Evolutionary conservation across 2,113 vertebrate genomes (phyloP).

Genomic region (Cyrtonyx montezumae): DNA sequence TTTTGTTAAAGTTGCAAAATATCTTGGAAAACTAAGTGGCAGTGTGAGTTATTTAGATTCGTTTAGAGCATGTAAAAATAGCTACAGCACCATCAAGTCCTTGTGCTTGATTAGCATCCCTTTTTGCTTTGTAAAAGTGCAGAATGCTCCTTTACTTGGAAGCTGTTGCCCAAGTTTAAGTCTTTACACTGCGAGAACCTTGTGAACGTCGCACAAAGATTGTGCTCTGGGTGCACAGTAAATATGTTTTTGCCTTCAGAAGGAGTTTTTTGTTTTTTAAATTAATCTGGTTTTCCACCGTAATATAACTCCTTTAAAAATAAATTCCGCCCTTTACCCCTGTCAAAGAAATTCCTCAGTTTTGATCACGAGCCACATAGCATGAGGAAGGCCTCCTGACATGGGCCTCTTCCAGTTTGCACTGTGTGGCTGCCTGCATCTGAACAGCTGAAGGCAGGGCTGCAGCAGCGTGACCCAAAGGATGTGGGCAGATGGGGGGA

Average conservation of each 20-base stretch:
- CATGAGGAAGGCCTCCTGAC: slow-evolving; percentile 31
- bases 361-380: slow-evolving; percentile 45
- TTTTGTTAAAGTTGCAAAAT: slow-evolving; percentile 48
- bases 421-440: neutral
- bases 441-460: slow-evolving; percentile 29
- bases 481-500: neutral
- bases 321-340: slow-evolving; percentile 38
- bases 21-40: slow-evolving; percentile 7
- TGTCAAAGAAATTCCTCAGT: slow-evolving; percentile 21
- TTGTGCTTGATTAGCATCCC: neutral
- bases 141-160: neutral
- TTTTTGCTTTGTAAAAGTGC: slow-evolving; percentile 4
- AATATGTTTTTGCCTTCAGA: neutral
- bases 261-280: slow-evolving; percentile 6
- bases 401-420: slow-evolving; percentile 39
- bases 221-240: neutral
- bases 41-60: neutral
- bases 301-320: slow-evolving; percentile 40
- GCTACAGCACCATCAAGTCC: neutral
- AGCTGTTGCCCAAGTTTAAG: neutral
- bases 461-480: neutral
- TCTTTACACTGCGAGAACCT: slow-evolving; percentile 14
- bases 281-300: slow-evolving; percentile 7
- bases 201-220: neutral
- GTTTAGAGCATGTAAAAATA: slow-evolving; percentile 13